A percentile compares a stretch with the other conserved stretches of the same genome.
These are phyloP conservation scores for Philereme transversata DNA, from an alignment of 2,888 invertebrate genomes.

Conservation along the genomic window DNA sequence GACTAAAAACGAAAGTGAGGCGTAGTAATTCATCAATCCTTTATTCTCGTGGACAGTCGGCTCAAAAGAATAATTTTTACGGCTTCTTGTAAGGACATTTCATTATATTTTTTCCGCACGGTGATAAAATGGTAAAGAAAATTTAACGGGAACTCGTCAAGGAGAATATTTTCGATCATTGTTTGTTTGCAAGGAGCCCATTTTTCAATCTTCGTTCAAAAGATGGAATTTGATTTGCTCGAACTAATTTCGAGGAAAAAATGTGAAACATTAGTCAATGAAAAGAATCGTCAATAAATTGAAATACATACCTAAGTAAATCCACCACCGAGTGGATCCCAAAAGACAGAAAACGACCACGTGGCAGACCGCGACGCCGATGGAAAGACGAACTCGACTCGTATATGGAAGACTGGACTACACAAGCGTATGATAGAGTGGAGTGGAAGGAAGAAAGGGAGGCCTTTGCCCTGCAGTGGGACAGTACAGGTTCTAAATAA, in stretches of 20 bases:
- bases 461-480: no score
- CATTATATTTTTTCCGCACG: slow-evolving; percentile 47
- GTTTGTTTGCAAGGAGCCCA: not conserved
- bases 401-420: no score
- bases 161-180: slow-evolving; percentile 5
- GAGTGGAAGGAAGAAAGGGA: no score
- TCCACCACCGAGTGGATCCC: no score
- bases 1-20: slow-evolving; percentile 42
- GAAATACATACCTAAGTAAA: no score
- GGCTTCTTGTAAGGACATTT: slow-evolving; percentile 49
- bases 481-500: no score
- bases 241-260: slow-evolving; percentile 1
- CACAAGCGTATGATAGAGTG: no score
- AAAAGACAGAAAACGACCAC: no score
- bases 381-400: no score
- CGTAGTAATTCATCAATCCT: slow-evolving; percentile 63
- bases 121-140: slow-evolving; percentile 32
- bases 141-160: slow-evolving; percentile 9
- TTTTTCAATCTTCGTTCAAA: not conserved
- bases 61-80: slow-evolving; percentile 65
- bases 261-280: not conserved
- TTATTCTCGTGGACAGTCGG: slow-evolving; percentile 62
- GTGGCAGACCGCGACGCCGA: no score
- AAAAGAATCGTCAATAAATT: no score
- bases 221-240: not conserved